Evolutionary conservation across 2,797 vertebrate species (phyloP).

Genomic region (Chromis chromis): DNA sequence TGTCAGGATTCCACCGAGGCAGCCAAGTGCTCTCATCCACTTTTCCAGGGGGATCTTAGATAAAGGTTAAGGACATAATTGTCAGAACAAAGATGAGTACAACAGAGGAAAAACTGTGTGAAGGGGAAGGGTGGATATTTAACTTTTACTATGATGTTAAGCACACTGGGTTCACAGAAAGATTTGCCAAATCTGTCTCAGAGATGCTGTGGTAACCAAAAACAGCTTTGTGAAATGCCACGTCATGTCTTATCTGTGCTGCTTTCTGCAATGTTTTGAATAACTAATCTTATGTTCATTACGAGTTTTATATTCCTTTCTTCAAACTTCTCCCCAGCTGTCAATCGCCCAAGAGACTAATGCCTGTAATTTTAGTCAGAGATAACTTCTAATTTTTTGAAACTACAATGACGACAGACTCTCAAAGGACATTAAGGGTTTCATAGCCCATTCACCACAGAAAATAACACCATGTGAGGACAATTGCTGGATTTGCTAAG

Average conservation of each 20-base stretch:
- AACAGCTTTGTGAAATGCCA: slow-evolving; percentile 22
- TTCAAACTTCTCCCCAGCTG: background rate
- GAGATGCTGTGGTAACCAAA: slow-evolving; percentile 33
- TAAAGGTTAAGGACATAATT: slow-evolving; percentile 53
- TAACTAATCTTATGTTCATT: slow-evolving; percentile 19
- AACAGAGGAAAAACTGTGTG: slow-evolving; percentile 38
- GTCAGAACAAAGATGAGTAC: slow-evolving; percentile 60
- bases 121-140: slow-evolving; percentile 37
- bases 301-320: background rate
- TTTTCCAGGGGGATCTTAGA: slow-evolving; percentile 53
- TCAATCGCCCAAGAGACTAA: background rate
- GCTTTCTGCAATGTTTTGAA: slow-evolving; percentile 32
- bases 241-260: slow-evolving; percentile 30
- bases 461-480: slow-evolving; percentile 40
- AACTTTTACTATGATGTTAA: slow-evolving; percentile 41
- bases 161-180: slow-evolving; percentile 9
- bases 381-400: slow-evolving; percentile 3
- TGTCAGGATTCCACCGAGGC: slow-evolving; percentile 44
- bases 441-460: slow-evolving; percentile 10
- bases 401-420: background rate
- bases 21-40: slow-evolving; percentile 51
- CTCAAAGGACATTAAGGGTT: slow-evolving; percentile 14
- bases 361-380: background rate
- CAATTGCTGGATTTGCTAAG: slow-evolving; percentile 43
- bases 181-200: slow-evolving; percentile 34